phyloP scores from a whole-genome alignment of 2,797 vertebrate species.

The Semaprochilodus insignis region DNA sequence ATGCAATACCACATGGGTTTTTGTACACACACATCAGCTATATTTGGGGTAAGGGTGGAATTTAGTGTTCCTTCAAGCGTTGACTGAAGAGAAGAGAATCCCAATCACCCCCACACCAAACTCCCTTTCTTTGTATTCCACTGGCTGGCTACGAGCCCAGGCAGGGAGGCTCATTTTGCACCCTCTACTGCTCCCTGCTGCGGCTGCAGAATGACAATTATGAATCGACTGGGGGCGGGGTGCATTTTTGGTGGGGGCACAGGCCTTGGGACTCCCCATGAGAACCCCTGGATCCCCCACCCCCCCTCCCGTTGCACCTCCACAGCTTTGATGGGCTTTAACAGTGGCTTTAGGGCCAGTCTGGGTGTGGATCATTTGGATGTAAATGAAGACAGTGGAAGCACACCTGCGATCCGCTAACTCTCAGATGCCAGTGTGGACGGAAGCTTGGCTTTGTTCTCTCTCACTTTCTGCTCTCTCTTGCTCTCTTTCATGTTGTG shows the following conservation, averaged over 20 bases:
- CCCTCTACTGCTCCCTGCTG: background rate
- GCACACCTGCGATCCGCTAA: conserved; percentile 5
- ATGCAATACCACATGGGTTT: too few relatives aligned
- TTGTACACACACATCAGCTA: too few relatives aligned
- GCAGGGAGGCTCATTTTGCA: background rate
- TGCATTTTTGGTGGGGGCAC: background rate
- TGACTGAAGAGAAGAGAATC: background rate
- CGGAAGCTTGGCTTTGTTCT: conserved; percentile 6
- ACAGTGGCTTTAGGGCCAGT: too few relatives aligned
- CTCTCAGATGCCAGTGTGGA: background rate
- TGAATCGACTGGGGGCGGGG: background rate
- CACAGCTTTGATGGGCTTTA: background rate
- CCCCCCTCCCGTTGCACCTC: too few relatives aligned
- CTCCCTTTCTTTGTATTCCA: too few relatives aligned
- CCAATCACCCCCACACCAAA: background rate
- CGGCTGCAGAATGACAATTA: background rate
- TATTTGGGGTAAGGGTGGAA: too few relatives aligned
- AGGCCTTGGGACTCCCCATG: background rate
- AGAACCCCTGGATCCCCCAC: background rate
- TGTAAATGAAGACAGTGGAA: conserved; percentile 8
- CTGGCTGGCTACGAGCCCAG: background rate
- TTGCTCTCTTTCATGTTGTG: conserved; percentile 2
- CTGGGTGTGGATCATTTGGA: background rate
- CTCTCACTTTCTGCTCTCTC: background rate
- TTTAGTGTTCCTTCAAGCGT: background rate